phyloP scores from a whole-genome alignment of 2,797 vertebrate species.

The Danio jaintianensis region DNA sequence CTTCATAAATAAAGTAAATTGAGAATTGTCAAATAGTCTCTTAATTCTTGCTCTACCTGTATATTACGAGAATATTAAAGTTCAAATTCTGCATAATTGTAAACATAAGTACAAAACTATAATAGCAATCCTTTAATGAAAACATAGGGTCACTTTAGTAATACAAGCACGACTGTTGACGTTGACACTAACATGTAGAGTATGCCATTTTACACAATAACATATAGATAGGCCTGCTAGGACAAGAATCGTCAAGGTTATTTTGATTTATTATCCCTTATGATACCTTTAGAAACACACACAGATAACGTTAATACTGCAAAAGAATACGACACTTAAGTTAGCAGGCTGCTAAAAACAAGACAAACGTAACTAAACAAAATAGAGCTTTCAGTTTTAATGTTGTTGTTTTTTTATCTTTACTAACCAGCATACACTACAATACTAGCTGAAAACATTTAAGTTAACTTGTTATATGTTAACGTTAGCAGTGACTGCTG shows the following conservation, averaged over 20 bases:
- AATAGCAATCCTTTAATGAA: too few relatives aligned
- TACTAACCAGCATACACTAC: neutral
- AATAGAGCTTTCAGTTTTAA: too few relatives aligned
- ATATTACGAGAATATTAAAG: too few relatives aligned
- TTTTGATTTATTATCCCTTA: neutral
- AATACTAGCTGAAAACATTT: neutral
- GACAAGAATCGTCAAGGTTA: neutral
- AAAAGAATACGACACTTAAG: neutral
- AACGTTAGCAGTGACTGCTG: slow-evolving; percentile 44
- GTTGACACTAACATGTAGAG: too few relatives aligned
- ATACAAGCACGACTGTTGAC: too few relatives aligned
- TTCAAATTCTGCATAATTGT: too few relatives aligned
- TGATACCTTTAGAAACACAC: neutral
- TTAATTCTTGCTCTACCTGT: too few relatives aligned
- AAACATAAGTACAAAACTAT: too few relatives aligned
- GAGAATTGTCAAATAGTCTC: too few relatives aligned
- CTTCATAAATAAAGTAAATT: too few relatives aligned
- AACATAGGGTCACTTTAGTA: too few relatives aligned
- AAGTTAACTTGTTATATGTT: neutral
- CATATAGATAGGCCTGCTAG: neutral
- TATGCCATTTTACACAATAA: neutral
- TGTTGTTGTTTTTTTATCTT: neutral
- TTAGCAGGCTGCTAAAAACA: neutral
- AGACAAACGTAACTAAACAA: neutral
- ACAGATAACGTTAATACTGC: neutral